phyloP scores from a whole-genome alignment of 2,797 vertebrate genomes.

The Poecilia velifera region DNA sequence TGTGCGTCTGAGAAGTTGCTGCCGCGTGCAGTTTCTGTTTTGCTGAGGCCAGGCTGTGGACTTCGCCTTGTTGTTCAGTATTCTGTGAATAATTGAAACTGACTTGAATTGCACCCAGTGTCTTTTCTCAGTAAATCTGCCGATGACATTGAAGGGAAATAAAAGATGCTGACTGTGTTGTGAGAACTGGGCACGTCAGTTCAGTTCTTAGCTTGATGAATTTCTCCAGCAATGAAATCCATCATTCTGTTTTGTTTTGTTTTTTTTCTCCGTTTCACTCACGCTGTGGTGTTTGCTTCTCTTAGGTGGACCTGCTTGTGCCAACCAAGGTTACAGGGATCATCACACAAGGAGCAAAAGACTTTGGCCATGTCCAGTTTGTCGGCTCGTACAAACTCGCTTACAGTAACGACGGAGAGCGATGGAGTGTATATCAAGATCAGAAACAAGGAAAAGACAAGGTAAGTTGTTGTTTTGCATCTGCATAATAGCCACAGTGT shows the following conservation, averaged over 20 bases:
- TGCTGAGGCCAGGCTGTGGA: constrained; percentile 74
- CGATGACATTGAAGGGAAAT: constrained; percentile 37
- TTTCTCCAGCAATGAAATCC: constrained; percentile 4
- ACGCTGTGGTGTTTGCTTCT: constrained; percentile 2
- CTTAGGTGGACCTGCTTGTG: constrained; percentile 90
- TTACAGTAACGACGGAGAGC: constrained; percentile 92
- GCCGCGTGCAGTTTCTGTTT: constrained; percentile 65
- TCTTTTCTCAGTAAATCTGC: constrained; percentile 68
- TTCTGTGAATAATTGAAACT: constrained; percentile 80
- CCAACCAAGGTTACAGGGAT: constrained; percentile 96
- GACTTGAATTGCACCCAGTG: constrained; percentile 51
- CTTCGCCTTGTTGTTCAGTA: constrained; percentile 74
- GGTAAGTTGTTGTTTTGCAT: constrained; percentile 75
- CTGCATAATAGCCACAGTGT: neutral
- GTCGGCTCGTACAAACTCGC: constrained; percentile 98
- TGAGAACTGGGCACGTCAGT: constrained; percentile 26
- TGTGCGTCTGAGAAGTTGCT: constrained; percentile 65
- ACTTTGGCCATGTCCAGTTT: constrained; percentile 98
- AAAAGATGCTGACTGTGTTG: constrained; percentile 53
- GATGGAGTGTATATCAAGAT: constrained; percentile 94
- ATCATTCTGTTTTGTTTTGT: constrained; percentile 6
- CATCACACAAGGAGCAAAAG: constrained; percentile 98
- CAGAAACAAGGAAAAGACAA: constrained; percentile 97
- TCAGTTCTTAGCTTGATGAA: constrained; percentile 16
- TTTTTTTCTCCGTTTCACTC: constrained; percentile 14